Evolutionary conservation across 2,797 vertebrate species (phyloP).

Genomic region (Lutjanus argentimaculatus): DNA sequence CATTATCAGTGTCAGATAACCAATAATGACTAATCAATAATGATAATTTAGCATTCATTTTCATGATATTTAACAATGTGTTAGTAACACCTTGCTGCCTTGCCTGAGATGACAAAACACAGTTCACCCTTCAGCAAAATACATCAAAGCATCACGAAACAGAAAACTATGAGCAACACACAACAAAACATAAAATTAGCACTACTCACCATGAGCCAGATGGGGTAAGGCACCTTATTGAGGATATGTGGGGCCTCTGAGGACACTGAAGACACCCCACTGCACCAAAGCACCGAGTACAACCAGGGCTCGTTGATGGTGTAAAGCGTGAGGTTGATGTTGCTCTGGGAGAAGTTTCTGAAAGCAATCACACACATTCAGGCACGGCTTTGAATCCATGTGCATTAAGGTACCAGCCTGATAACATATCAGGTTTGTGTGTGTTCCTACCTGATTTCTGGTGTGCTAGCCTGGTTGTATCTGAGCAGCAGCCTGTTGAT

Average conservation of each 20-base stretch:
- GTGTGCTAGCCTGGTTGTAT: slow-evolving; percentile 90
- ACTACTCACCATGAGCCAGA: slow-evolving; percentile 94
- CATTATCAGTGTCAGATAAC: too few species aligned
- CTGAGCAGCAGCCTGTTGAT: slow-evolving; percentile 91
- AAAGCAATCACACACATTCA: slow-evolving; percentile 31
- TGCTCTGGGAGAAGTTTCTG: slow-evolving; percentile 88
- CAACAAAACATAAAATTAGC: too few species aligned
- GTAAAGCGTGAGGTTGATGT: slow-evolving; percentile 92
- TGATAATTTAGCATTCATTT: too few species aligned
- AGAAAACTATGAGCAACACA: too few species aligned
- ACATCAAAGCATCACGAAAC: too few species aligned
- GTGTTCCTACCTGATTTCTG: slow-evolving; percentile 89
- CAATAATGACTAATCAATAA: too few species aligned
- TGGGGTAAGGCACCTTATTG: slow-evolving; percentile 91
- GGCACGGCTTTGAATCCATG: neutral
- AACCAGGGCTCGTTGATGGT: slow-evolving; percentile 95
- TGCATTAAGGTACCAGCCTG: neutral
- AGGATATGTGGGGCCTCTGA: slow-evolving; percentile 93
- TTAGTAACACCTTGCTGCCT: too few species aligned
- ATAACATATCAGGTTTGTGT: slow-evolving; percentile 6
- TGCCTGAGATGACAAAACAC: too few species aligned
- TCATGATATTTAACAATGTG: too few species aligned
- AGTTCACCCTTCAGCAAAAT: too few species aligned
- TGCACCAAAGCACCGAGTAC: slow-evolving; percentile 96
- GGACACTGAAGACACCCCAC: slow-evolving; percentile 91